phyloP scores from a whole-genome alignment of 2,113 vertebrate genomes.

The Bambusicola thoracicus region DNA sequence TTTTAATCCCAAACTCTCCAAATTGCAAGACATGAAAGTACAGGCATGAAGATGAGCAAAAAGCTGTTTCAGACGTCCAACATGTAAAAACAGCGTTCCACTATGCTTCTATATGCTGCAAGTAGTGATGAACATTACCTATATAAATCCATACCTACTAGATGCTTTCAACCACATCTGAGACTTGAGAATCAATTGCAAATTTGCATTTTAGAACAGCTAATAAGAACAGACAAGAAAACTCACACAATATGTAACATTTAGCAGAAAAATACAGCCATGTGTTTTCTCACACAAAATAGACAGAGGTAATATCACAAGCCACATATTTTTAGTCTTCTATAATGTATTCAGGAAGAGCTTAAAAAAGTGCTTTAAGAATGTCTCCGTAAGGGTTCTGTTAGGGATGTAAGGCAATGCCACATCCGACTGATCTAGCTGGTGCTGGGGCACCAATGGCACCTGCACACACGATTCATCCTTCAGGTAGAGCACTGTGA shows the following conservation, averaged over 20 bases:
- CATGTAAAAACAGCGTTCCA: constrained; percentile 48
- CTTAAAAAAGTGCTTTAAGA: neutral
- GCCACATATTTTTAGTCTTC: neutral
- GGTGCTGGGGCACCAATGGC: neutral
- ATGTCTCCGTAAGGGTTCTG: neutral
- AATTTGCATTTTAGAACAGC: constrained; percentile 50
- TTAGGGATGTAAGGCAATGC: neutral
- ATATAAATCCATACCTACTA: constrained; percentile 31
- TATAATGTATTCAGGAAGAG: neutral
- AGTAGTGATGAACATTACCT: constrained; percentile 22
- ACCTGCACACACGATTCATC: neutral
- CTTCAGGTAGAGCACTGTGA: neutral
- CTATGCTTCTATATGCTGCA: neutral
- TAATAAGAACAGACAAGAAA: constrained; percentile 1
- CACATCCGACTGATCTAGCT: rapidly evolving
- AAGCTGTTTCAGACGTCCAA: neutral
- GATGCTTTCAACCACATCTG: constrained; percentile 25
- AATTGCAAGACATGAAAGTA: constrained; percentile 18
- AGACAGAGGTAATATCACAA: neutral
- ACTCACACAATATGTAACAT: neutral
- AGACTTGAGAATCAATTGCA: constrained; percentile 20
- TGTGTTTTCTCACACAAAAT: neutral
- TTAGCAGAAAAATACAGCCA: neutral
- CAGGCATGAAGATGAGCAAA: neutral
- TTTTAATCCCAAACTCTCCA: constrained; percentile 53